These are phyloP conservation scores for Setophaga petechia DNA, from an alignment of 2,113 vertebrate species.

Conservation along the genomic window DNA sequence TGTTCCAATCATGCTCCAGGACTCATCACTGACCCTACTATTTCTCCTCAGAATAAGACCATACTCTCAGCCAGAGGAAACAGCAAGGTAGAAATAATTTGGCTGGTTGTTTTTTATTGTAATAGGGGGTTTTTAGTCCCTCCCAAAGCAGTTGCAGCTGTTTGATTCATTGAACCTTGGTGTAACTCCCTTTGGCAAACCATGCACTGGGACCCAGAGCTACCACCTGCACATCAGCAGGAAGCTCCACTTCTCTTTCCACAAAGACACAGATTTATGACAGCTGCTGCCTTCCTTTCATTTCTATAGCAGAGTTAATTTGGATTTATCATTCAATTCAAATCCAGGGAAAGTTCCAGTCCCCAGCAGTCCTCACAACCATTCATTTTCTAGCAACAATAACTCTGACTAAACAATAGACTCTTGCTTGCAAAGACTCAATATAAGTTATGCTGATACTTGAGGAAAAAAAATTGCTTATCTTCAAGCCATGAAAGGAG, in stretches of 20 bases:
- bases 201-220: neutral
- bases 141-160: neutral
- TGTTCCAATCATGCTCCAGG: neutral
- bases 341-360: slow-evolving; percentile 12
- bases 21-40: neutral
- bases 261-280: slow-evolving; percentile 20
- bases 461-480: neutral
- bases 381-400: neutral
- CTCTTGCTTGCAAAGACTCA: neutral
- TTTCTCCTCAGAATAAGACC: neutral
- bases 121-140: neutral
- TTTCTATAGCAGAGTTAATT: slow-evolving; percentile 38
- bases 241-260: neutral
- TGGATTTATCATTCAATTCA: slow-evolving; percentile 14
- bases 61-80: neutral
- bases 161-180: neutral
- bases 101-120: neutral
- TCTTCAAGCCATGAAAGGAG: neutral
- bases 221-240: neutral
- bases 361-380: neutral
- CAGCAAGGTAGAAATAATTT: neutral
- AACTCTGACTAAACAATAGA: slow-evolving; percentile 19
- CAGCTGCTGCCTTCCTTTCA: slow-evolving; percentile 27
- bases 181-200: neutral
- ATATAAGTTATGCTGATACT: slow-evolving; percentile 9